Evolutionary conservation across 2,113 vertebrate species (phyloP), one percentile per base, ranked within the genome.

Genomic region (Regulus satrapa): DNA sequence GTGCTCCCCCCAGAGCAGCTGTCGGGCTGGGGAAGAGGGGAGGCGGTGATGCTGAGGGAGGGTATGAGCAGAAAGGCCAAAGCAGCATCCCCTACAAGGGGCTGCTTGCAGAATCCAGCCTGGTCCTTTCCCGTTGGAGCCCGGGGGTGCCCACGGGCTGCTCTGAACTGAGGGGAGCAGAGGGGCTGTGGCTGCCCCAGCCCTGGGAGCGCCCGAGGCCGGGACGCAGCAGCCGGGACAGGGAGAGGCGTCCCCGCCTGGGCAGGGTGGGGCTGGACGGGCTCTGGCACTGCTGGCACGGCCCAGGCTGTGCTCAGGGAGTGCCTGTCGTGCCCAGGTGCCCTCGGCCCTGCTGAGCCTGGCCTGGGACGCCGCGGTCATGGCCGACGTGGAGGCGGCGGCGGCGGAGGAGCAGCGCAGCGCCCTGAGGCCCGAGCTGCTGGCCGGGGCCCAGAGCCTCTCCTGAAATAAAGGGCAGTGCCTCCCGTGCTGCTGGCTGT

Each of bases 321-420:
- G n/a, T 36, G n/a, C 46, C 34, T 25, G 43, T 31, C 19, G 28
- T 29, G 20, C 11, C 11, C 76, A 99, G 99, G 99, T 99, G 56
- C 99, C 99, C 43, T 98, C 99, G 2, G 99, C 98, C 28, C 98
- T 99, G 66, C 96, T 99, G 95, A 99, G 98, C 0, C 99, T 99
- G 13, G 79, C 94, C 2, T 99, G 99, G 99, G 99, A 99, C 1
- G 66, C 98, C 0, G 98, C 98, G 0, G 98, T 99, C 69, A 98
- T 99, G 94, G 98, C 98, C 1, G 99, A 99, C 36, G 97, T 99
- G 9, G 96, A 92, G 48, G 99, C 99, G 0, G 98, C 98, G n/a
- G n/a, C n/a, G 0, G 98, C 97, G 15, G 96, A 97, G 4, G 95
- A 98, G 72, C 98, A 95, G 12, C 40, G 12, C 1, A 89, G 93